Evolutionary conservation across 2,113 vertebrate genomes (phyloP).

Genomic region (Eidolon helvum): DNA sequence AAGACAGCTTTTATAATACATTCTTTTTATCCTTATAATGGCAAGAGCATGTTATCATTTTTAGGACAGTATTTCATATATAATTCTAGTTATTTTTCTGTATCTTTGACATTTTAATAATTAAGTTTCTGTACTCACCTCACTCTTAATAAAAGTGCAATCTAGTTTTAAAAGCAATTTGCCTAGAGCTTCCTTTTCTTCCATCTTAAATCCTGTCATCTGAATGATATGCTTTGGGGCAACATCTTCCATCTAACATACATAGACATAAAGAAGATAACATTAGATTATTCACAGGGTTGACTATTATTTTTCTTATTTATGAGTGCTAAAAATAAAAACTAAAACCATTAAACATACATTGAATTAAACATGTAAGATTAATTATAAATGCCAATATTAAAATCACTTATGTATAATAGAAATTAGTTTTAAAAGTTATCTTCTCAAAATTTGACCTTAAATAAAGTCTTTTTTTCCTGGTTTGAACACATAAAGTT

Average conservation of each 20-base stretch:
- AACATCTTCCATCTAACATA: constrained; percentile 76
- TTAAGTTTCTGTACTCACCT: constrained; percentile 77
- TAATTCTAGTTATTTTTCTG: neutral
- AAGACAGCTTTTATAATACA: neutral
- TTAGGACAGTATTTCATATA: neutral
- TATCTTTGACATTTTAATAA: neutral
- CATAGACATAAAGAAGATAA: constrained; percentile 31
- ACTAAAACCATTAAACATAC: neutral
- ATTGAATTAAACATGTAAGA: neutral
- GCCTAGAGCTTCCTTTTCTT: constrained; percentile 77
- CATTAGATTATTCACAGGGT: neutral
- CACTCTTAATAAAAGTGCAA: constrained; percentile 81
- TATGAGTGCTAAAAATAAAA: constrained; percentile 31
- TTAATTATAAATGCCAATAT: constrained; percentile 13
- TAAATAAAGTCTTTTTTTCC: constrained; percentile 26
- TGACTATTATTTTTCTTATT: constrained; percentile 8
- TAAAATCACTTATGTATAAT: neutral
- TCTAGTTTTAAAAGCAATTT: constrained; percentile 78
- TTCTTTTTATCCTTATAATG: neutral
- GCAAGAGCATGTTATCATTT: neutral
- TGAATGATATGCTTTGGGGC: constrained; percentile 79
- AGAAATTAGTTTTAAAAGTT: constrained; percentile 32
- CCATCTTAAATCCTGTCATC: constrained; percentile 84
- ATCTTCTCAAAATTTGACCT: constrained; percentile 10
- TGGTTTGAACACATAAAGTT: neutral